Evolutionary conservation across 2,797 vertebrate species (phyloP).

Genomic region (Smutsia temminckii): DNA sequence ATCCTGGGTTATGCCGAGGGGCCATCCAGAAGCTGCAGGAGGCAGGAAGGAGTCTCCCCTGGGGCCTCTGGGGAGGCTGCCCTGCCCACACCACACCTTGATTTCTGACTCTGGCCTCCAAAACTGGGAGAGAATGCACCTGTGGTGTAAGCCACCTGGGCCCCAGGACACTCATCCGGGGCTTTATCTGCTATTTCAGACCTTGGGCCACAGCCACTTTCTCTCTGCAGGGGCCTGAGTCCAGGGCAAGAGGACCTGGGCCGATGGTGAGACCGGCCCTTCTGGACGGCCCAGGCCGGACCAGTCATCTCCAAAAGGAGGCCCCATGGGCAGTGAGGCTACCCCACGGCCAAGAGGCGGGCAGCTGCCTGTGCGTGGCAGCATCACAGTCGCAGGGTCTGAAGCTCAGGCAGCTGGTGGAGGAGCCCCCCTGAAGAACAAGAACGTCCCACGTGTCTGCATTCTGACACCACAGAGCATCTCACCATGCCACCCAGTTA

Average conservation of each 20-base stretch:
- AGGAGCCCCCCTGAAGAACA: background rate
- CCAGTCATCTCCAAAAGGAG: background rate
- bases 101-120: background rate
- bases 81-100: background rate
- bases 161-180: background rate
- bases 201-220: background rate
- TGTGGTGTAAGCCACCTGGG: background rate
- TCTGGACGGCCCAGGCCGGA: background rate
- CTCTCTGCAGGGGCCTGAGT: background rate
- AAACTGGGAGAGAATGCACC: background rate
- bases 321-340: rapidly evolving
- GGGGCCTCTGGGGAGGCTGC: rapidly evolving
- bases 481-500: background rate
- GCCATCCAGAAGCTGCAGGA: rapidly evolving
- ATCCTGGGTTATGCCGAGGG: background rate
- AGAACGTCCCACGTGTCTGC: rapidly evolving
- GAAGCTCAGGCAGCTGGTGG: no score
- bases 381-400: rapidly evolving
- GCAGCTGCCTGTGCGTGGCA: background rate
- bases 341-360: background rate
- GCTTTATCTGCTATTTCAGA: no score
- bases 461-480: background rate
- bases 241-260: background rate
- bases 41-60: background rate
- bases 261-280: background rate